A percentile compares a stretch with the other conserved stretches of the same genome.
Evolutionary conservation across 1,140 invertebrate species (phyloP).

Genomic region (Caenorhabditis brenneri): DNA sequence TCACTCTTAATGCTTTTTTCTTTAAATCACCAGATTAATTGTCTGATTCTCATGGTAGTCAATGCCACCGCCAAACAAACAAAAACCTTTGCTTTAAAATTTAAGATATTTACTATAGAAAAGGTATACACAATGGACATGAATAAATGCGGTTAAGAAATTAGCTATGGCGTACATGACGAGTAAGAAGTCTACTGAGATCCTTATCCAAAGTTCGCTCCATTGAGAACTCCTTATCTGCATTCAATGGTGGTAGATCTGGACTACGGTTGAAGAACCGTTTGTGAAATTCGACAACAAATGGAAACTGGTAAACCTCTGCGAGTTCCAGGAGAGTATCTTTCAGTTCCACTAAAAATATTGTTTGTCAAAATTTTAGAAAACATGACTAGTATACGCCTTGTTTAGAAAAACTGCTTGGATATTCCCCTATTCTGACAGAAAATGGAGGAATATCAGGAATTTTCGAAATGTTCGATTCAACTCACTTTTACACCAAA

Average conservation of each 20-base stretch:
- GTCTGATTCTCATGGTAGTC: background rate
- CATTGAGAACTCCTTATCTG: background rate
- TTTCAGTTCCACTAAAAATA: background rate
- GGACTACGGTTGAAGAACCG: background rate
- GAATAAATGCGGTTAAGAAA: background rate
- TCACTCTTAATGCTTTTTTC: background rate
- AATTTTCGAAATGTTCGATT: background rate
- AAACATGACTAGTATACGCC: no score
- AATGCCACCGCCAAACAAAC: background rate
- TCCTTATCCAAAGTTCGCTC: background rate
- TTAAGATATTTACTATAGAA: no score
- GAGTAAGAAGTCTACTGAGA: background rate
- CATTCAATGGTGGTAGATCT: background rate
- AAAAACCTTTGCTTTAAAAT: no score
- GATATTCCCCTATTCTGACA: no score
- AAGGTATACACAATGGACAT: no score
- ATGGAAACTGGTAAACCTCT: background rate
- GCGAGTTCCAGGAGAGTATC: background rate
- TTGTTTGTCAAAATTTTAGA: background rate
- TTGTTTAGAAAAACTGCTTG: no score
- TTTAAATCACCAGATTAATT: background rate
- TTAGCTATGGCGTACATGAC: background rate
- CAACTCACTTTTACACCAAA: conserved; percentile 11
- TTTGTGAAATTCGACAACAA: background rate
- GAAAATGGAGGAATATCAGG: background rate